Evolutionary conservation across 2,888 invertebrate genomes (phyloP).

Genomic region (Chrysolina americana): DNA sequence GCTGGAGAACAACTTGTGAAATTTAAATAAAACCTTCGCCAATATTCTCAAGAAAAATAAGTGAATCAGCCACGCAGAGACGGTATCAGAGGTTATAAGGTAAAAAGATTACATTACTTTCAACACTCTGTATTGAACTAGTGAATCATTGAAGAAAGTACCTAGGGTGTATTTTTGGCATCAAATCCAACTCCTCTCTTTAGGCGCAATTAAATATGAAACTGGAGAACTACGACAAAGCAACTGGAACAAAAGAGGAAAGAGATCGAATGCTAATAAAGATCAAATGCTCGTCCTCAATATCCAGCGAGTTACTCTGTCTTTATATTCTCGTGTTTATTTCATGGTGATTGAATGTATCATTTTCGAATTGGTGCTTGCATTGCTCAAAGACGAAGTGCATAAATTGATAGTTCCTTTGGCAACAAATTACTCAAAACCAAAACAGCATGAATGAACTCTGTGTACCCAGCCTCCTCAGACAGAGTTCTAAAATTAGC

Average conservation of each 20-base stretch:
- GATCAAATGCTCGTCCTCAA: background rate
- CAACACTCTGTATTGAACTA: too few species aligned
- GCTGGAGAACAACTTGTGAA: background rate
- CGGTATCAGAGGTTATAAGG: background rate
- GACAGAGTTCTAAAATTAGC: background rate
- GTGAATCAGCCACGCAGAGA: background rate
- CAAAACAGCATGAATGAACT: background rate
- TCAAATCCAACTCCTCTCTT: background rate
- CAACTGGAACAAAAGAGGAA: background rate
- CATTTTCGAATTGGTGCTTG: background rate
- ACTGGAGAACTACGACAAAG: background rate
- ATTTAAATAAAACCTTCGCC: background rate
- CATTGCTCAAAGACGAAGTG: background rate
- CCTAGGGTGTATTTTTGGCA: background rate
- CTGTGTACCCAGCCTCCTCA: background rate
- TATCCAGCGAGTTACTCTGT: background rate
- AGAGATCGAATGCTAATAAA: background rate
- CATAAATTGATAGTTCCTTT: background rate
- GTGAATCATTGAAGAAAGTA: background rate
- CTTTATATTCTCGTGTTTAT: background rate
- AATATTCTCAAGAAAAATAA: background rate
- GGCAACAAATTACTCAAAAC: background rate
- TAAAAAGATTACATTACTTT: too few species aligned
- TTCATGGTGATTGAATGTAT: background rate
- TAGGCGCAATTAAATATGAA: background rate